Base-by-base conservation (phyloP, 2,113 vertebrate species). In the Mobula hypostoma region DNA sequence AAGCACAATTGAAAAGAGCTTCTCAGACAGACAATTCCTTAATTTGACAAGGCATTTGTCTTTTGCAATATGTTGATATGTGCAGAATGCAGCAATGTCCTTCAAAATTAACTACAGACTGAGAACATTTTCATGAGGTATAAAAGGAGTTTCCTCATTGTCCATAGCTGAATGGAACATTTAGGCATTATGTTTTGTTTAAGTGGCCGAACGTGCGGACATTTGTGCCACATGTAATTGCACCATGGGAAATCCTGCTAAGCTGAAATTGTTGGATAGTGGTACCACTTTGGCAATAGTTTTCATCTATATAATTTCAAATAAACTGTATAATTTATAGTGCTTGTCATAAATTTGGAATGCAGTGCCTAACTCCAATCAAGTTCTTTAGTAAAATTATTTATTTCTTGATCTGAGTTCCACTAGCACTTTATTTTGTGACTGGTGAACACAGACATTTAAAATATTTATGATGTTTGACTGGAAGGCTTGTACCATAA, bases 311-410 rank as follows among this genome's bases (percentile, higher is more conserved):
- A 48, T 48, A 48, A 48, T 48, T 40, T 93, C 68, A 93, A 93
- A 74, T 74, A 76, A 21, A 74, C 70, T 56, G 91, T 93, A 36
- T 91, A 76, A 93, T 93, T 76, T 68, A 21, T 56, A 92, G 19
- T 72, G 66, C 36, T 24, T 92, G n/a, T 72, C 68, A 91, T 91
- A n/a, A 91, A 40, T 19, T 24, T 93, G 91, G 72, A 90, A 6
- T 63, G n/a, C 32, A 17, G 15, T 27, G 68, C 91, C 72, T 40
- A 27, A 93, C 24, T 40, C 68, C 91, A 93, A 32, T 70, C 68
- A 93, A 70, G 61, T 92, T 92, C n/a, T 36, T 36, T 36, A 36
- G 66, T 19, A 92, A 92, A 70, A 24, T 92, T 7, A 40, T 82
- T 80, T 82, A 0, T 7, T 17, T 48, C 6, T 77, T 21, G 4